Conservation (phyloP, 2,888 invertebrate genomes). For the Drosophila diplacantha region DNA sequence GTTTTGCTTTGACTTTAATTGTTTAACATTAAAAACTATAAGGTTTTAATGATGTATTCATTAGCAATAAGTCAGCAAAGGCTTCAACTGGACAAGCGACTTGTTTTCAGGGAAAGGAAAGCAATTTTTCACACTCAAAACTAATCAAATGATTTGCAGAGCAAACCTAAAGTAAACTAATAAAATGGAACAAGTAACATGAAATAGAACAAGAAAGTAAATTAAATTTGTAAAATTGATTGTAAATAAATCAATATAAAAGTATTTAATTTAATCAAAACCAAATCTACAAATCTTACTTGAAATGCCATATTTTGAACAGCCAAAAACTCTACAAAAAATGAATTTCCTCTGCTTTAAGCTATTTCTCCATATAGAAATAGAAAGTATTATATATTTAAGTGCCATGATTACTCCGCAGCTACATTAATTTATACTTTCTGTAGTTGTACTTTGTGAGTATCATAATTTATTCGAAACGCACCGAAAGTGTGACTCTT, state of each 20-base stretch:
- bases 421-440: neutral
- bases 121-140: neutral
- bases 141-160: neutral
- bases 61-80: neutral
- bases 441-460: no score
- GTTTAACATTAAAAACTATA: neutral
- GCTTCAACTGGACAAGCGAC: neutral
- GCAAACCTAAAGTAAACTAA: no score
- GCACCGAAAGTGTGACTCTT: neutral
- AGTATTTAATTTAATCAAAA: no score
- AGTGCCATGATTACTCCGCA: neutral
- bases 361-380: neutral
- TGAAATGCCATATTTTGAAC: no score
- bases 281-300: no score
- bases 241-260: no score
- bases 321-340: no score
- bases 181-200: no score
- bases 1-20: neutral
- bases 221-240: no score
- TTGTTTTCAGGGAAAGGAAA: no score
- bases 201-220: no score
- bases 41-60: neutral
- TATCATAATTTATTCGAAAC: neutral
- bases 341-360: no score
- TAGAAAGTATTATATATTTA: neutral